These are phyloP conservation scores for Hydrophis major DNA, from an alignment of 2,797 vertebrate species.

Conservation along the genomic window DNA sequence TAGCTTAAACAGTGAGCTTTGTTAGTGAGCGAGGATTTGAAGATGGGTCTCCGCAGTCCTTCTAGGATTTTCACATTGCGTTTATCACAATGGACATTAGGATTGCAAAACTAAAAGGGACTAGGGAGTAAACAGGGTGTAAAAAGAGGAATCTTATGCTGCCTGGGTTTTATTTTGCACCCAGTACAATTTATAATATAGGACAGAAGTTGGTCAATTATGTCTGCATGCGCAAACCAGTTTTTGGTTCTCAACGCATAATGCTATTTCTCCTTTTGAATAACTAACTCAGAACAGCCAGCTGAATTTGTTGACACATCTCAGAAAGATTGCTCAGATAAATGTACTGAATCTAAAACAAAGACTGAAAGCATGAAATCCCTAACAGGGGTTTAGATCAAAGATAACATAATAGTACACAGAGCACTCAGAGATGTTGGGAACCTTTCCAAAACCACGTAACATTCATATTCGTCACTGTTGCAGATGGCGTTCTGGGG, in stretches of 20 bases:
- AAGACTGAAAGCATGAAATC: slow-evolving; percentile 68
- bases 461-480: slow-evolving; percentile 63
- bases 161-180: not conserved
- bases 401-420: slow-evolving; percentile 66
- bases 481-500: slow-evolving; percentile 63
- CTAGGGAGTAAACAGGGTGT: not conserved
- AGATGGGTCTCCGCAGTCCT: not conserved
- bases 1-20: not conserved
- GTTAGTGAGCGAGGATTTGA: not conserved
- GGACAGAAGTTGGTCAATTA: not conserved
- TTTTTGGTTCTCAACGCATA: slow-evolving; percentile 28
- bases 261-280: not conserved
- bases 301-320: slow-evolving; percentile 68
- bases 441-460: slow-evolving; percentile 60
- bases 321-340: slow-evolving; percentile 63
- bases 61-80: not conserved
- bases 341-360: slow-evolving; percentile 68
- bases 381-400: slow-evolving; percentile 67
- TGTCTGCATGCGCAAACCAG: not conserved
- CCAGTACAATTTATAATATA: not conserved
- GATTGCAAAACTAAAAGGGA: not conserved
- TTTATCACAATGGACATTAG: not conserved
- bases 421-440: slow-evolving; percentile 62
- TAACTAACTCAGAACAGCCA: slow-evolving; percentile 54
- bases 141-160: accelerated